A percentile compares a stretch with the other conserved stretches of the same genome.
Evolutionary conservation across 2,797 vertebrate species (phyloP).

Genomic region (Allobates femoralis): DNA sequence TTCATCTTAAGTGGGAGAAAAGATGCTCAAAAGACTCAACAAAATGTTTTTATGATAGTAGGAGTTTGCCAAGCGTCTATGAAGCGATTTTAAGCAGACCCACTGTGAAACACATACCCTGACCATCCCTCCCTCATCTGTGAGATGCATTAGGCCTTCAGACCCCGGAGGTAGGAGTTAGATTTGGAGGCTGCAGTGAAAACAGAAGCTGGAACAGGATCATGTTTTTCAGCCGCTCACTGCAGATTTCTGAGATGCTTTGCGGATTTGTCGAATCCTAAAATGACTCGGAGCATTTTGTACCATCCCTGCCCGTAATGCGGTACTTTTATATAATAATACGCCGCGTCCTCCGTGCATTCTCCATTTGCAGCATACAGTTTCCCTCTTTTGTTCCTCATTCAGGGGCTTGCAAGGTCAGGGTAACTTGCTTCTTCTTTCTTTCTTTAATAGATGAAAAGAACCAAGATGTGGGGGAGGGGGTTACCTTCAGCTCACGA

Average conservation of each 20-base stretch:
- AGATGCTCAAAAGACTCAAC: too few relatives aligned
- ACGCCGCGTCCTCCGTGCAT: neutral
- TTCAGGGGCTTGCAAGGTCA: neutral
- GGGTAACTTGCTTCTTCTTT: neutral
- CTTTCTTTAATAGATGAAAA: neutral
- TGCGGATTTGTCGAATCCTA: constrained; percentile 21
- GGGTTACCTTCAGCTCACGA: neutral
- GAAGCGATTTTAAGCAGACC: too few relatives aligned
- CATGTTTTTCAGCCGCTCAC: neutral
- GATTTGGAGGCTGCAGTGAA: neutral
- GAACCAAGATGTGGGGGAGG: neutral
- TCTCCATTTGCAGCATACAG: neutral
- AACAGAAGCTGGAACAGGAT: neutral
- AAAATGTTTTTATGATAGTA: too few relatives aligned
- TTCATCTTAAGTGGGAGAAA: too few relatives aligned
- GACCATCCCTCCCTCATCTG: too few relatives aligned
- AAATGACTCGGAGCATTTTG: neutral
- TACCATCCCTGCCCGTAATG: neutral
- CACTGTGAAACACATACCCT: too few relatives aligned
- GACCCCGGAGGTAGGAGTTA: neutral
- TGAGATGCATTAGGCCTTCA: too few relatives aligned
- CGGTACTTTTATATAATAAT: neutral
- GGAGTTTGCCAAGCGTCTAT: too few relatives aligned
- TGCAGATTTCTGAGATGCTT: constrained; percentile 7
- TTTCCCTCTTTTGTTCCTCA: neutral